These are phyloP conservation scores for Andrena praecox DNA, from an alignment of 2,888 invertebrate species.

Conservation along the genomic window DNA sequence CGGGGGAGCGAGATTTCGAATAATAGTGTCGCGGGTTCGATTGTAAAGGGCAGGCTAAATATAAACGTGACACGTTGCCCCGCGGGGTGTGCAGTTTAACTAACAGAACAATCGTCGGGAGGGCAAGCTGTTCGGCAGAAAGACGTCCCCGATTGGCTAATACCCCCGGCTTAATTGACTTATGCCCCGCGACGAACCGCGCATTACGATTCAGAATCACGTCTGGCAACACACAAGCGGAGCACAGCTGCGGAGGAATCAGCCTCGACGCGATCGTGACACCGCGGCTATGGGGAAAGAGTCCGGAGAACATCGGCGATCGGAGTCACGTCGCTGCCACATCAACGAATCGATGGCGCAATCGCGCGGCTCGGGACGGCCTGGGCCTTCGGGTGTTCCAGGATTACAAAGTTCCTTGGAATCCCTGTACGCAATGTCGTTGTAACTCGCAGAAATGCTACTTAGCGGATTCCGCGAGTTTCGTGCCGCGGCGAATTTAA, in stretches of 20 bases:
- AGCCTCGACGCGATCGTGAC: slow-evolving; percentile 58
- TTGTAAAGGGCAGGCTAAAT: background rate
- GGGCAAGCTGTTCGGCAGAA: slow-evolving; percentile 20
- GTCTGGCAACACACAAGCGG: slow-evolving; percentile 57
- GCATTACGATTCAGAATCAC: slow-evolving; percentile 66
- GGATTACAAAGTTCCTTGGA: slow-evolving; percentile 8
- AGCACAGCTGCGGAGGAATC: slow-evolving; percentile 62
- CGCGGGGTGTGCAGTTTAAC: slow-evolving; percentile 19
- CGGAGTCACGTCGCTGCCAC: slow-evolving; percentile 58
- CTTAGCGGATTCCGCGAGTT: background rate
- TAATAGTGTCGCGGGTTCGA: background rate
- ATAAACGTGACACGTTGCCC: slow-evolving; percentile 19
- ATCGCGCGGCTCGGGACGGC: background rate
- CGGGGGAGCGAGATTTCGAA: background rate
- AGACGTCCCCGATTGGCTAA: slow-evolving; percentile 61
- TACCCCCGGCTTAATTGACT: slow-evolving; percentile 68
- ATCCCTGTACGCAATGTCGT: background rate
- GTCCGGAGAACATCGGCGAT: slow-evolving; percentile 41
- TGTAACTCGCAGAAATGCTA: background rate
- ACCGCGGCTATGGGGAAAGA: slow-evolving; percentile 57
- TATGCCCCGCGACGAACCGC: slow-evolving; percentile 61
- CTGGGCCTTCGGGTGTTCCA: background rate
- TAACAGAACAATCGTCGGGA: slow-evolving; percentile 32
- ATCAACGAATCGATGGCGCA: slow-evolving; percentile 55
- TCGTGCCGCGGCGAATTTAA: too few species aligned